phyloP scores from a whole-genome alignment of 2,888 invertebrate genomes.

The Caenorhabditis macrosperma region DNA sequence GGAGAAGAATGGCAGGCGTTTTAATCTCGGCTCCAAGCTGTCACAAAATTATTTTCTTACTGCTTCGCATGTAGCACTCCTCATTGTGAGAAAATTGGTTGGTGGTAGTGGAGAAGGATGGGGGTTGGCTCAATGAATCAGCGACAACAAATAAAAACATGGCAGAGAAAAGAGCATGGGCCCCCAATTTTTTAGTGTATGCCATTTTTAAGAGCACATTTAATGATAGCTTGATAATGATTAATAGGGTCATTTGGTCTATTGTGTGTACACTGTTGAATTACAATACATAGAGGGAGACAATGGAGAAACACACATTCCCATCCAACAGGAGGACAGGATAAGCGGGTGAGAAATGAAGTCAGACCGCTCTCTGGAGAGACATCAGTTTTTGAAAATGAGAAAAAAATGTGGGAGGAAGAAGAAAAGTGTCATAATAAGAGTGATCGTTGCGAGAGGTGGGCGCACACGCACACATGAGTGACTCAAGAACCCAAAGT shows the following conservation, averaged over 20 bases:
- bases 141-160: slow-evolving; percentile 35
- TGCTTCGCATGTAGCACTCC: slow-evolving; percentile 13
- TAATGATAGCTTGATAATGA: background rate
- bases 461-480: slow-evolving; percentile 47
- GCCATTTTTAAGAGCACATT: background rate
- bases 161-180: background rate
- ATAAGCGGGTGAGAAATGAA: background rate
- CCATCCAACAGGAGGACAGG: background rate
- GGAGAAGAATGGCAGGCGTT: slow-evolving; percentile 41
- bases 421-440: slow-evolving; percentile 53
- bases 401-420: slow-evolving; percentile 32
- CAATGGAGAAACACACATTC: background rate
- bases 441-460: slow-evolving; percentile 57
- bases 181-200: background rate
- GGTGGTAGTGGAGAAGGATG: background rate
- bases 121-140: slow-evolving; percentile 24
- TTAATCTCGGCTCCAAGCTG: slow-evolving; percentile 55
- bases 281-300: background rate
- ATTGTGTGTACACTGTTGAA: background rate
- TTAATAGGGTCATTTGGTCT: background rate
- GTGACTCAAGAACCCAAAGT: slow-evolving; percentile 45
- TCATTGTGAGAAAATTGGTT: slow-evolving; percentile 45
- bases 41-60: slow-evolving; percentile 46
- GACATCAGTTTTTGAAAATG: slow-evolving; percentile 39
- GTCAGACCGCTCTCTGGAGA: background rate